Evolutionary conservation across 2,888 invertebrate genomes (phyloP).

Genomic region (Alcis repandata): DNA sequence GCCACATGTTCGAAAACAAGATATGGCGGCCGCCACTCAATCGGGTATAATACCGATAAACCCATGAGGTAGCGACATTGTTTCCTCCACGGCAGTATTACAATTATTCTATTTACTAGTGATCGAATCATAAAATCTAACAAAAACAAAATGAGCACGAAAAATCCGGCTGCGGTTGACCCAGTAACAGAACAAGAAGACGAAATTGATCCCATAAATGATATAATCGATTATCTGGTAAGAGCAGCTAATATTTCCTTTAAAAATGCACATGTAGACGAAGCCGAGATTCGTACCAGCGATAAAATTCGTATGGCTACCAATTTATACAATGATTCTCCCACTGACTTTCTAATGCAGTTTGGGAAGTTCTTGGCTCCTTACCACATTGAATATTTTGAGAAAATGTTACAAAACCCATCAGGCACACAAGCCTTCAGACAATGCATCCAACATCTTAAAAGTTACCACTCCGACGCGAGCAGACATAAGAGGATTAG

Average conservation of each 20-base stretch:
- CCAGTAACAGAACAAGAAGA: conserved; percentile 49
- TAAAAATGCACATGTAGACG: conserved; percentile 93
- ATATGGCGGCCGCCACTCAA: too few relatives aligned
- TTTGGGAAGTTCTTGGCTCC: conserved; percentile 91
- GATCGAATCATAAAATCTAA: not conserved
- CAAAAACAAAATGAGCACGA: conserved; percentile 6
- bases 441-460: conserved; percentile 88
- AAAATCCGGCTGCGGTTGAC: not conserved
- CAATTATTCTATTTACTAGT: not conserved
- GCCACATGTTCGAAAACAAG: too few relatives aligned
- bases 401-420: conserved; percentile 59
- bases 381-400: conserved; percentile 91
- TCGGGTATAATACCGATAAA: too few relatives aligned
- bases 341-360: conserved; percentile 90
- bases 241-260: conserved; percentile 89
- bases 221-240: conserved; percentile 88
- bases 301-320: conserved; percentile 91
- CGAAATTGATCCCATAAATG: conserved; percentile 74
- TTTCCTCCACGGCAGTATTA: not conserved
- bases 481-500: conserved; percentile 87
- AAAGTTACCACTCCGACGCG: conserved; percentile 82
- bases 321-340: conserved; percentile 88
- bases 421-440: conserved; percentile 73
- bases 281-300: conserved; percentile 89
- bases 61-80: not conserved